Percentiles rank a stretch among this genome's conserved stretches.
These are phyloP conservation scores for Sylvia borin DNA, from an alignment of 2,797 vertebrate species.

Conservation along the genomic window DNA sequence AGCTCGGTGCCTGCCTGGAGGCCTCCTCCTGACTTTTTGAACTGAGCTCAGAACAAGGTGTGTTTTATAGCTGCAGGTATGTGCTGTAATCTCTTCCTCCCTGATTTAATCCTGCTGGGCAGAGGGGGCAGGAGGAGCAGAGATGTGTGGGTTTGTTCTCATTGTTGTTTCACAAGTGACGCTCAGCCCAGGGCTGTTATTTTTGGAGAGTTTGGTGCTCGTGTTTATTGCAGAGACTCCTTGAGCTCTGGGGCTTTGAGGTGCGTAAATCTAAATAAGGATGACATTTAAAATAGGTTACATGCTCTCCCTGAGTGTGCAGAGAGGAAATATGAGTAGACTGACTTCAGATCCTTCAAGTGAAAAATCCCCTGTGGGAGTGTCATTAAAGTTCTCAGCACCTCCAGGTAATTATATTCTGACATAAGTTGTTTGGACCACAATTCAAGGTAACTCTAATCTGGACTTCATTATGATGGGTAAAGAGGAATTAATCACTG, in stretches of 20 bases:
- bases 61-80: neutral
- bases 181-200: neutral
- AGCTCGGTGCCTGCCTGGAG: neutral
- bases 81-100: neutral
- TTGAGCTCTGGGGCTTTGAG: neutral
- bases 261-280: constrained; percentile 29
- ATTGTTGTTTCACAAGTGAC: neutral
- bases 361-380: neutral
- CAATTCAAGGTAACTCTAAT: neutral
- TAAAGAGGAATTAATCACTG: neutral
- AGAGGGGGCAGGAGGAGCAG: neutral
- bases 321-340: neutral
- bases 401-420: constrained; percentile 33
- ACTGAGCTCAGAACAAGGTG: neutral
- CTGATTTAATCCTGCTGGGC: neutral
- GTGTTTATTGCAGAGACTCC: neutral
- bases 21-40: neutral
- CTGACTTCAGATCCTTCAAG: constrained; percentile 15
- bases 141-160: neutral
- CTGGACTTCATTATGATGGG: neutral
- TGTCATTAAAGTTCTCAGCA: constrained; percentile 1
- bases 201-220: neutral
- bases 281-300: constrained; percentile 35
- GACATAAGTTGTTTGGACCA: neutral
- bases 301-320: neutral